Evolutionary conservation across 2,113 vertebrate species (phyloP), one percentile per base, ranked within the genome.

Genomic region (Trematomus loennbergii): DNA sequence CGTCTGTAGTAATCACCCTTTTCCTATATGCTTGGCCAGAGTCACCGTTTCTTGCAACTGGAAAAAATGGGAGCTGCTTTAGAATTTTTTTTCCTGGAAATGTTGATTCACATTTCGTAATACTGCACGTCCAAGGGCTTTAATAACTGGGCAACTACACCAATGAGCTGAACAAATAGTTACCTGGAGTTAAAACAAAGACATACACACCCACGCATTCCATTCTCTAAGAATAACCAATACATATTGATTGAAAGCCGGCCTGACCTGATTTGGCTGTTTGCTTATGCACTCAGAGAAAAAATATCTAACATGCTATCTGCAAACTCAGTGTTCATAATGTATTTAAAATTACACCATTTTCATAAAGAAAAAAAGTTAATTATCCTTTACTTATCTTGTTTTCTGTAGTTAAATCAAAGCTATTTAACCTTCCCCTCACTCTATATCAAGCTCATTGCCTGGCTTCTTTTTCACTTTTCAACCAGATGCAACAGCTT

Each of bases 401-500:
- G 17, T 60, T 74, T 81, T 50, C 60, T 65, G 8, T 60, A 36
- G 46, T 84, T 16, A 58, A 65, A 78, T 82, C 54, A 49, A 22
- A 73, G 75, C 64, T 65, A 60, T 78, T 50, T 67, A 45, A 78
- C 48, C 46, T 16, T 66, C 33, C 52, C 46, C 43, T 81, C 50
- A 20, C n/a, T 62, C 58, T 36, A 2, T 33, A 29, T 29, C 29
- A 46, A 17, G 46, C 48, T 75, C 25, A 12, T 36, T 46, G 75
- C 29, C 29, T 33, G n/a, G 46, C 48, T 40, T 43, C 36, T 71
- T 74, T 71, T 78, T 46, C 62, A 54, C 66, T 49, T 82, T 60
- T 81, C 63, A 85, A 60, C 76, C 43, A 48, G 64, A 83, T 54
- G 63, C 61, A 71, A 67, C 17, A 43, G 17, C 49, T 74, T 59